Conservation (phyloP, 2,888 invertebrate species). For the Marronus borbonicus region DNA sequence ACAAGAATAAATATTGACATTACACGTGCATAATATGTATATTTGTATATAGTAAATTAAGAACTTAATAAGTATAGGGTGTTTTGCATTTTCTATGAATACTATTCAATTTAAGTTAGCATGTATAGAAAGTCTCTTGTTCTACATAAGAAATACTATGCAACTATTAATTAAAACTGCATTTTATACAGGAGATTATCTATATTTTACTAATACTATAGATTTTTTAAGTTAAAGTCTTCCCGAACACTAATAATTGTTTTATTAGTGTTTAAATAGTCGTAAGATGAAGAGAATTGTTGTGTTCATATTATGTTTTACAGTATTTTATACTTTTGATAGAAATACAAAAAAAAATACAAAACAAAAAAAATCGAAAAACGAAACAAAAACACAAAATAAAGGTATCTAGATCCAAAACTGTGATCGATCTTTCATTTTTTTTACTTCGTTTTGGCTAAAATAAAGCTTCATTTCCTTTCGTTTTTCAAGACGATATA, state of each 20-base stretch:
- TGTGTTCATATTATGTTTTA: constrained; percentile 70
- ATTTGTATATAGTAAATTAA: constrained; percentile 15
- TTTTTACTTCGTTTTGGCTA: constrained; percentile 39
- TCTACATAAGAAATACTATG: constrained; percentile 31
- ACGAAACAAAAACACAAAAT: constrained; percentile 45
- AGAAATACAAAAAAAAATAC: constrained; percentile 63
- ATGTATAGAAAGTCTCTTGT: constrained; percentile 49
- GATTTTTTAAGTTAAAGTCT: constrained; percentile 50
- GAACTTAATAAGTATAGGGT: constrained; percentile 15
- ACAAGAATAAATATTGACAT: background rate
- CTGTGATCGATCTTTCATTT: constrained; percentile 40
- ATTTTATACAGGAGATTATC: constrained; percentile 41
- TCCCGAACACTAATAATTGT: constrained; percentile 48
- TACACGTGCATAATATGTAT: constrained; percentile 1
- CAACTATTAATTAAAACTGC: constrained; percentile 35
- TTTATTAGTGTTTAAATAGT: constrained; percentile 56
- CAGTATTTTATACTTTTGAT: constrained; percentile 71
- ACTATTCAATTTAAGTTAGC: constrained; percentile 39
- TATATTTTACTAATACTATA: constrained; percentile 46
- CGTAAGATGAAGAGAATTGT: constrained; percentile 70
- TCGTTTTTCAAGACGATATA: constrained; percentile 26
- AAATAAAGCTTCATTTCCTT: constrained; percentile 54
- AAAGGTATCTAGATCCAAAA: constrained; percentile 46
- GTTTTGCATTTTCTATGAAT: constrained; percentile 41
- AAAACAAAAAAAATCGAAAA: constrained; percentile 56